A percentile compares a stretch with the other conserved stretches of the same genome.
Conservation (phyloP, 2,797 vertebrate genomes). For the Diglossa cyanea region DNA sequence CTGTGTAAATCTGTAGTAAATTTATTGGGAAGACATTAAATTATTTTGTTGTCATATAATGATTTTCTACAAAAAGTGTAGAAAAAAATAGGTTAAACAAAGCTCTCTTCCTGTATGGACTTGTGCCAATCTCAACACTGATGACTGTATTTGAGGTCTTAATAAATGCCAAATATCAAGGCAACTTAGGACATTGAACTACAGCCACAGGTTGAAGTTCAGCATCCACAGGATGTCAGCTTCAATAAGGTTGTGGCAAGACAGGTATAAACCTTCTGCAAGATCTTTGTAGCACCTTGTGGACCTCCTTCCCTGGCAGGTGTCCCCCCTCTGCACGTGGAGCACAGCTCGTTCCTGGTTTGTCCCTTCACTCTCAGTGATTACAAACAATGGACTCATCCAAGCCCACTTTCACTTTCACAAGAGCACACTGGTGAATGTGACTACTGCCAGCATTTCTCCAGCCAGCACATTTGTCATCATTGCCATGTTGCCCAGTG, state of each 20-base stretch:
- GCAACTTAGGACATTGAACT: neutral
- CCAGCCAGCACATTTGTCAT: neutral
- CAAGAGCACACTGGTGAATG: neutral
- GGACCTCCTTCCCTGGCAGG: neutral
- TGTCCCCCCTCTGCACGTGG: rapidly evolving
- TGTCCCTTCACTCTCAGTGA: neutral
- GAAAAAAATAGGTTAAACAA: neutral
- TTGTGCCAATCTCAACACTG: neutral
- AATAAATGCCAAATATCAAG: neutral
- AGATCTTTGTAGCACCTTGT: neutral
- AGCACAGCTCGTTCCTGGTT: neutral
- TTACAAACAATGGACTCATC: neutral
- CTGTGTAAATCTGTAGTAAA: neutral
- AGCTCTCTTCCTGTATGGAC: neutral
- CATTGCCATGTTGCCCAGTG: neutral
- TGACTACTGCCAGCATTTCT: neutral
- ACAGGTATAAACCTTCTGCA: neutral
- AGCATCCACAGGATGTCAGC: neutral
- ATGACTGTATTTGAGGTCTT: neutral
- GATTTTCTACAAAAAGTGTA: neutral
- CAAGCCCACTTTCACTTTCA: neutral
- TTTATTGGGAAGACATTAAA: neutral
- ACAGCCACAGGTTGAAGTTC: neutral
- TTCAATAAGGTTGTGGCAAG: neutral
- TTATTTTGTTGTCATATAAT: neutral